Evolutionary conservation across 2,888 invertebrate genomes (phyloP).

Genomic region (Subacronicta megacephala): DNA sequence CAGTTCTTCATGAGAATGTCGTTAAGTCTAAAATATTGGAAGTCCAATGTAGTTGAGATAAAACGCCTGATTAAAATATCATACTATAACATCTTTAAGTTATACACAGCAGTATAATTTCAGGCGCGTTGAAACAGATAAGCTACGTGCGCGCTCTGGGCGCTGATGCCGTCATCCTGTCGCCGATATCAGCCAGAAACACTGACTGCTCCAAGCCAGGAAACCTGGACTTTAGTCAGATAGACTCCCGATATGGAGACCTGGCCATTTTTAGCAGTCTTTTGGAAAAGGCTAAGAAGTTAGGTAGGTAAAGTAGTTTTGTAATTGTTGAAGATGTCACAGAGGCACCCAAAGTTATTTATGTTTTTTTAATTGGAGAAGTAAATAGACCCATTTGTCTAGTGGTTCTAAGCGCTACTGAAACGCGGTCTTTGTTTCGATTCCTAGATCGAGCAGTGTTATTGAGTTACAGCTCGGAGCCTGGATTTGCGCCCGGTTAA

Average conservation of each 20-base stretch:
- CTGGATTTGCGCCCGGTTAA: too few relatives aligned
- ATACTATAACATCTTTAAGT: neutral
- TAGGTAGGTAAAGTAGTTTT: constrained; percentile 73
- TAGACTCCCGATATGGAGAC: constrained; percentile 93
- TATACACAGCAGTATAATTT: constrained; percentile 13
- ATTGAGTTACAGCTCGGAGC: too few relatives aligned
- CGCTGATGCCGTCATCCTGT: constrained; percentile 81
- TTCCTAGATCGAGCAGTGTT: too few relatives aligned
- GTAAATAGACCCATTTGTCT: too few relatives aligned
- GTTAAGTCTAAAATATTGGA: too few relatives aligned
- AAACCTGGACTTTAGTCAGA: constrained; percentile 91
- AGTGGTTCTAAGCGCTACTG: too few relatives aligned
- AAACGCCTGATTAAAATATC: constrained; percentile 1
- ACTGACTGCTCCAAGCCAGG: constrained; percentile 94
- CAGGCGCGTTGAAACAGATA: constrained; percentile 78
- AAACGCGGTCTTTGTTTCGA: too few relatives aligned
- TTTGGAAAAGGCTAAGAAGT: constrained; percentile 84
- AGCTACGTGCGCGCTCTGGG: constrained; percentile 82
- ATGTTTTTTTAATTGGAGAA: too few relatives aligned
- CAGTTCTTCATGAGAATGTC: too few relatives aligned
- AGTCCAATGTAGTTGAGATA: too few relatives aligned
- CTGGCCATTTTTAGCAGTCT: constrained; percentile 90
- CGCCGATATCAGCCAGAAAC: constrained; percentile 71
- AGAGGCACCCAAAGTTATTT: too few relatives aligned
- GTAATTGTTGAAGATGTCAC: neutral